Evolutionary conservation across 2,888 invertebrate genomes (phyloP), one percentile per base, ranked within the genome.

Genomic region (Nowickia ferox): DNA sequence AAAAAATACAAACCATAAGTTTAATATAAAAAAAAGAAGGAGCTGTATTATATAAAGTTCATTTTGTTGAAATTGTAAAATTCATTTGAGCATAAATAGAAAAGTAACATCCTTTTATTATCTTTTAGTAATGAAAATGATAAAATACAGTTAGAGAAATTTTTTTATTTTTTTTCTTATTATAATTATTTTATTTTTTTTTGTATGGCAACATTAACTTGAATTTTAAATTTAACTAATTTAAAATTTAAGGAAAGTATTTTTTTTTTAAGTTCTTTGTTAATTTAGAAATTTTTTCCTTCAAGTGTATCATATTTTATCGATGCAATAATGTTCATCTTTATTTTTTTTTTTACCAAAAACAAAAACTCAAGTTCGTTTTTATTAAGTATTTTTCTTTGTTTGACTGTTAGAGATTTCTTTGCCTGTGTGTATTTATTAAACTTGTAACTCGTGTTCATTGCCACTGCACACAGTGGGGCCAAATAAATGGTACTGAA

Each of bases 1-100:
- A 5, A 38, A 38, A 38, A 38, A 17, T 42, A 53, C 57, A 55
- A 59, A 57, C 22, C 19, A 66, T 68, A 59, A 53, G 61, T 30
- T 30, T 15, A 8, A 59, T 15, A n/a, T n/a, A n/a, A 22, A 61
- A 15, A 53, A 30, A 30, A 30, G 6, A 30, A 30, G 1, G 1
- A 30, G 8, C 65, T 46, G 13, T 13, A 77, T 42, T 40, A 77
- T 38, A 72, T 71, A 57, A 57, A 65, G 71, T 46, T 81, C 40
- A 71, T 74, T 30, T 63, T 82, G 59, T 55, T 69, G 81, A 74
- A 82, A 84, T 78, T 84, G 78, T 51, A 55, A 78, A 78, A 84
- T 84, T 61, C 72, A 78, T 84, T 83, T 78, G 53, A 78, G 72
- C 72, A 59, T 77, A 71, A 77, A 77, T 77, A 65, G 53, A 75